Evolutionary conservation across 2,888 invertebrate species (phyloP), one percentile per base, ranked within the genome.

Genomic region (Epicampocera succincta): DNA sequence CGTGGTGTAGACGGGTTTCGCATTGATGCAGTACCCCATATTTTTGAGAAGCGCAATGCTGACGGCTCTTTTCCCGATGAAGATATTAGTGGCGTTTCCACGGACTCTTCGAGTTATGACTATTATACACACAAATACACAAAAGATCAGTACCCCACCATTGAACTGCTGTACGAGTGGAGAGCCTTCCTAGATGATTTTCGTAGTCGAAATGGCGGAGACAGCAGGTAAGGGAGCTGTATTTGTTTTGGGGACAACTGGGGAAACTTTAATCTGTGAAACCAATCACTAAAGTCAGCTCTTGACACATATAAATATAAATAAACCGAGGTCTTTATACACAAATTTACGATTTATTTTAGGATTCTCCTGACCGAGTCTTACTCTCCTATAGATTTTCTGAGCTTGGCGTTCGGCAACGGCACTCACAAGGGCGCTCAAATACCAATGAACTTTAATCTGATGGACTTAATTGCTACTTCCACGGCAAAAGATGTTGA

Each of bases 1-100:
- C 93, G 93, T 73, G 96, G 96, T 0, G 94, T 94, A 0, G 95
- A 95, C 86, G 96, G 96, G 0, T 95, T 96, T 87, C 93, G 96
- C 61, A 91, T 96, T 0, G 94, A 94, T 84, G 94, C 94, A 0
- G 91, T 94, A 0, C 93, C 93, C 0, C 93, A 93, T 85, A 87
- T 94, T n/a, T 92, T 92, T 1, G 94, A 94, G 85, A 91, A 86
- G 0, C 84, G 85, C 1, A 84, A 87, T 52, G 82, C 73, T 0
- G 80, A 90, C 68, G 88, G 88, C 9, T 85, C 86, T 6, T 90
- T 87, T 75, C 86, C 84, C 0, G 92, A 93, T 79, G 93, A 93
- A 66, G 93, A 93, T 0, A 66, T 92, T 0, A 92, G 92, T 83
- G 92, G 92, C 0, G 80, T 90, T 83, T 84, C 87, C 2, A 89